Evolutionary conservation across 2,888 invertebrate species (phyloP).

Genomic region (Patella pellucida): DNA sequence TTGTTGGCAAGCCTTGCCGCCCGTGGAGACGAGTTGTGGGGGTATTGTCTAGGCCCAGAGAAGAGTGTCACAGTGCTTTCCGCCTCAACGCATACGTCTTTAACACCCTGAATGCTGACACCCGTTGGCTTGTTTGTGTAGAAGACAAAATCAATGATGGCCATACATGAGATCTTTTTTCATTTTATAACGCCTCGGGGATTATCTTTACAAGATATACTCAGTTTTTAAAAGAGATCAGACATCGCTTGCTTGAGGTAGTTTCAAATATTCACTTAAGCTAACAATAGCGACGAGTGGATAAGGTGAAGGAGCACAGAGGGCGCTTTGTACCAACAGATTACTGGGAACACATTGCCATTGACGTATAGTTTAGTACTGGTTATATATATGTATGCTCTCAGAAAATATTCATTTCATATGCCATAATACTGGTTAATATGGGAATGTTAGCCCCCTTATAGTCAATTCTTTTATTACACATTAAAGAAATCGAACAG

Average conservation of each 20-base stretch:
- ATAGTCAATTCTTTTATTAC: neutral
- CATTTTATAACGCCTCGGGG: constrained; percentile 15
- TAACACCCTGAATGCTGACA: constrained; percentile 1
- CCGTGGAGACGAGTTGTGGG: neutral
- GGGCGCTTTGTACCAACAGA: constrained; percentile 3
- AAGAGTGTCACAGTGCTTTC: constrained; percentile 2
- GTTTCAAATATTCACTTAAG: constrained; percentile 8
- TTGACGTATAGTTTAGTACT: neutral
- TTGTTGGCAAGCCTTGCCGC: neutral
- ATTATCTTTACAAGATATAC: constrained; percentile 14
- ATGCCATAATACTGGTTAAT: neutral
- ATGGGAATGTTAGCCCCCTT: neutral
- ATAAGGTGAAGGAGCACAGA: neutral
- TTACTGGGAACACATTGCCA: neutral
- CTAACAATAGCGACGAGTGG: neutral
- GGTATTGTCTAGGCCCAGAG: neutral
- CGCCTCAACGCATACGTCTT: constrained; percentile 6
- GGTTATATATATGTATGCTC: constrained; percentile 3
- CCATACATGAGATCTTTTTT: constrained; percentile 14
- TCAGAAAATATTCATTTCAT: neutral
- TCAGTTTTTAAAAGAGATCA: neutral
- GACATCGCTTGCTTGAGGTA: neutral
- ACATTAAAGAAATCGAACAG: neutral
- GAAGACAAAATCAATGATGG: constrained; percentile 17
- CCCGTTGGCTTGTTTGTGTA: constrained; percentile 6